Conservation (phyloP, 1,140 invertebrate species). For the Trachelipus rathkii region DNA sequence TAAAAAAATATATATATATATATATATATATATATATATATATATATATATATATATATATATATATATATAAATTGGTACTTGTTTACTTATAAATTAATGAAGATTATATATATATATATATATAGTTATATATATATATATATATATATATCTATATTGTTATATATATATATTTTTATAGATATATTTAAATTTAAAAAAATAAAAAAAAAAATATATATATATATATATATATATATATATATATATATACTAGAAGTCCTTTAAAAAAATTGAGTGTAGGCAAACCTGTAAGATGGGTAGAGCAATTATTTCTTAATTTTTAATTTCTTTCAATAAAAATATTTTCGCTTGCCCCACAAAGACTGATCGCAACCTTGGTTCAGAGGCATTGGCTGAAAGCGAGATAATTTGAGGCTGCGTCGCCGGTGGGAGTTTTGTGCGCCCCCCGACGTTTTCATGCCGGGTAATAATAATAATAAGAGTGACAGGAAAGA, state of each 20-base stretch:
- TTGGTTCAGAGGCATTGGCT: slow-evolving; percentile 27
- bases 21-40: slow-evolving; percentile 13
- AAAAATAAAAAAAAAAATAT: too few species aligned
- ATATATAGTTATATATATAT: not conserved
- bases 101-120: slow-evolving; percentile 9
- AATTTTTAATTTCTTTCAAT: not conserved
- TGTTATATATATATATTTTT: too few species aligned
- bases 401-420: slow-evolving; percentile 39
- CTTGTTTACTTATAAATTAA: too few species aligned
- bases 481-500: slow-evolving; percentile 42
- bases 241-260: too few species aligned
- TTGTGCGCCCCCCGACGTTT: slow-evolving; percentile 37
- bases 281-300: not conserved
- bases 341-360: not conserved
- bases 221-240: too few species aligned
- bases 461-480: slow-evolving; percentile 44
- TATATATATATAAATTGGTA: slow-evolving; percentile 17
- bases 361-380: slow-evolving; percentile 22
- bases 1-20: too few species aligned
- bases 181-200: too few species aligned
- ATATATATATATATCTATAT: not conserved
- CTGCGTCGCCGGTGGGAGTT: slow-evolving; percentile 30
- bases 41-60: slow-evolving; percentile 21
- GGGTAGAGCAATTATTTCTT: slow-evolving; percentile 9
- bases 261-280: not conserved